Evolutionary conservation across 2,888 invertebrate genomes (phyloP), one percentile per base, ranked within the genome.

Genomic region (Drosophila emarginata): DNA sequence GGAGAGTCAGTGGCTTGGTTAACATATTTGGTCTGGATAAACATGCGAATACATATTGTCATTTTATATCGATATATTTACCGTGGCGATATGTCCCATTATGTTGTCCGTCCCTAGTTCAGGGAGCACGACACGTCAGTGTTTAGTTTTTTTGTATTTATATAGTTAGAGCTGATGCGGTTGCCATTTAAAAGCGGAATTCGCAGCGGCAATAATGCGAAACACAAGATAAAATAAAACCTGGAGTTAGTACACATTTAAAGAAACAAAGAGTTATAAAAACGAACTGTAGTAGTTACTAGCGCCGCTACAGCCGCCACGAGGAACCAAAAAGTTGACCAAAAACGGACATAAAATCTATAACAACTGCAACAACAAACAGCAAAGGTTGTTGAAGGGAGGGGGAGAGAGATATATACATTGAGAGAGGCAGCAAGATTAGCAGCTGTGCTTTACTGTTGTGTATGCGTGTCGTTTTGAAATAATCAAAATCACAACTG

Each of bases 111-210:
- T 32, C 11, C 32, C 32, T 32, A 32, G 32, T 32, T 32, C 32
- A 32, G 32, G 32, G 54, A 18, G 40, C 40, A 40, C 79, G 68
- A 79, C 81, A 82, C 81, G 81, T 82, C 81, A 82, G 81, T 82
- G 81, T 82, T 82, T 85, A 76, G 65, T 87, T 81, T 50, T 67
- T 75, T 73, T 64, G 72, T 72, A 87, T 70, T 76, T 76, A 60
- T 59, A 15, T 21, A 18, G 26, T 15, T 32, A 28, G 15, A 60
- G n/a, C 54, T 15, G 58, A 26, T 23, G 65, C 60, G 18, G 50
- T 36, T 72, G n/a, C 50, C 23, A 40, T 45, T 39, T 45, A 1
- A 45, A 45, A 18, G 9, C 18, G 40, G 64, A 58, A 60, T 56
- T 67, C 61, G 6, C 62, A 61, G 28, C 56, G 23, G 53, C 61